phyloP scores from a whole-genome alignment of 2,797 vertebrate genomes.

The Tympanoctomys barrerae region DNA sequence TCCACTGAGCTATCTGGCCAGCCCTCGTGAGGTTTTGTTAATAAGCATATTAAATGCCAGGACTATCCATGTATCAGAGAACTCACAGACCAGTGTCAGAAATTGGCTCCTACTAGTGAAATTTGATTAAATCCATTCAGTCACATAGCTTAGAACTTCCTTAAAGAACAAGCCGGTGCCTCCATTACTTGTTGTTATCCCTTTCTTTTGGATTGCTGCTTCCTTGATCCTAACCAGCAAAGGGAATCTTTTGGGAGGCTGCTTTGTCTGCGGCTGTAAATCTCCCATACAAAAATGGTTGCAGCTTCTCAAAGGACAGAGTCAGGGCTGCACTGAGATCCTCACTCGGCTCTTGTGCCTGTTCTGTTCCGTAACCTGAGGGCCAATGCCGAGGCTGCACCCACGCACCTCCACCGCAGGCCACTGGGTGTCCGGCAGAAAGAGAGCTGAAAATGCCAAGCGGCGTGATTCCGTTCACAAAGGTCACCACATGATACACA shows the following conservation, averaged over 20 bases:
- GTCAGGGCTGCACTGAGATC: not conserved
- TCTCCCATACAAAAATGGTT: not conserved
- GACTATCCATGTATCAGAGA: not conserved
- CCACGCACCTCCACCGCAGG: not conserved
- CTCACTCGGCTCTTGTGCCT: not conserved
- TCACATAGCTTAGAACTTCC: not conserved
- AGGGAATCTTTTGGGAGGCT: not conserved
- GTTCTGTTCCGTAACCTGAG: constrained; percentile 39
- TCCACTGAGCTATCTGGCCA: too few species aligned
- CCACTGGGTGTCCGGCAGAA: not conserved
- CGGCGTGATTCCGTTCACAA: constrained; percentile 28
- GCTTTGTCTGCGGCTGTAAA: not conserved
- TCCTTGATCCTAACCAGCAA: not conserved
- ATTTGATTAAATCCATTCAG: not conserved
- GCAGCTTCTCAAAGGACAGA: constrained; percentile 14
- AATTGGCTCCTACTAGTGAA: constrained; percentile 33
- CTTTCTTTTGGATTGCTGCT: not conserved
- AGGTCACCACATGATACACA: not conserved
- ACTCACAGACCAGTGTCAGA: not conserved
- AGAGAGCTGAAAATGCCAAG: not conserved
- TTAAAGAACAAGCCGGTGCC: not conserved
- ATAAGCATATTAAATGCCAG: constrained; percentile 28
- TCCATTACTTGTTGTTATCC: not conserved
- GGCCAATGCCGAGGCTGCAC: not conserved
- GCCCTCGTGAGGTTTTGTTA: not conserved